Evolutionary conservation across 2,797 vertebrate species (phyloP), one percentile per base, ranked within the genome.

Genomic region (Chelon labrosus): DNA sequence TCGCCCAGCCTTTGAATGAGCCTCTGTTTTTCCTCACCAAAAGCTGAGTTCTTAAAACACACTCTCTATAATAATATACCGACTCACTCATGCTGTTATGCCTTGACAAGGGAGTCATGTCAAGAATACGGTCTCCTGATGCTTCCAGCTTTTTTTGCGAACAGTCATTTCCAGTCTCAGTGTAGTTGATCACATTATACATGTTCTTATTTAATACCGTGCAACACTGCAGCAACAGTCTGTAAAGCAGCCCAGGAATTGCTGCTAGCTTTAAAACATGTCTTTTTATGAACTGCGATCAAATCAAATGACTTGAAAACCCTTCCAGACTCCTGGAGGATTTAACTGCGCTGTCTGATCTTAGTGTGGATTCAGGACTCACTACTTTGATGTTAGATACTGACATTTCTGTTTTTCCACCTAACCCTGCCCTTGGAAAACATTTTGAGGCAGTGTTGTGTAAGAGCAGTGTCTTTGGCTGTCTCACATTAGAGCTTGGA

Each of bases 91-190:
- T 31, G 38, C 0, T 27, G 1, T 1, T n/a, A 27, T 17, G 14
- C 49, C 61, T 42, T 31, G 17, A 5, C 5, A 39, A 27, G 4
- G 54, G 11, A 46, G 58, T 22, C 37, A 46, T 47, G n/a, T 64
- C 47, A 46, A 49, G 39, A 62, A 52, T 51, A 25, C 68, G 10
- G 52, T 51, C 67, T 72, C 76, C 44, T 49, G 66, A 59, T 62
- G 22, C 62, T 46, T 70, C 27, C 25, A 49, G 53, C 42, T 39
- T 57, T 20, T 52, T 58, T 42, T 59, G 17, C 38, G 7, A 65
- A 54, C 1, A 27, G 67, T 64, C 37, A 42, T 17, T 47, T 64
- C 61, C 11, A 65, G 46, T 63, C 58, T 70, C 49, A 38, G 38
- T 17, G 5, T n/a, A 56, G 41, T 38, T 22, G 53, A 58, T 62